phyloP scores from a whole-genome alignment of 1,140 invertebrate genomes.

The Drosophila nigrodunni region DNA sequence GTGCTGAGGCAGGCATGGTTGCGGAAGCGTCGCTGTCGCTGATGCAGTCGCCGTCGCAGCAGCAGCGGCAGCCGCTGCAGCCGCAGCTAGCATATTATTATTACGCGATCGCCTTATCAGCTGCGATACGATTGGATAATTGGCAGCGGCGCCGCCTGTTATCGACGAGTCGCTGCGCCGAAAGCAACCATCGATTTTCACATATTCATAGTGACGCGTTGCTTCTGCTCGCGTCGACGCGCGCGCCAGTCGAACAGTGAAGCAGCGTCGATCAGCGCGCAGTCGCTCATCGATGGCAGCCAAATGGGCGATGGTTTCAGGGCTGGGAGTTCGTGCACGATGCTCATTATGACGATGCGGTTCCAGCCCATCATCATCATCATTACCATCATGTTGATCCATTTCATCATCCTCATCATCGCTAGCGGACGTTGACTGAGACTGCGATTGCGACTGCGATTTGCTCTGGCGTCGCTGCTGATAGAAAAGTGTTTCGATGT shows the following conservation, averaged over 20 bases:
- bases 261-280: slow-evolving; percentile 82
- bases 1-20: slow-evolving; percentile 68
- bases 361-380: slow-evolving; percentile 10
- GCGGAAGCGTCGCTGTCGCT: slow-evolving; percentile 65
- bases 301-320: slow-evolving; percentile 77
- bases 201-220: slow-evolving; percentile 87
- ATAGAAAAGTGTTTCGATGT: slow-evolving; percentile 82
- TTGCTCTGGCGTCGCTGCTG: slow-evolving; percentile 43
- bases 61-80: slow-evolving; percentile 70
- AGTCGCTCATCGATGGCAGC: slow-evolving; percentile 76
- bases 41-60: slow-evolving; percentile 77
- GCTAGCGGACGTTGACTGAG: slow-evolving; percentile 76
- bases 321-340: slow-evolving; percentile 59
- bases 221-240: slow-evolving; percentile 88
- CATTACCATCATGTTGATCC: slow-evolving; percentile 7
- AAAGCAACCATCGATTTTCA: slow-evolving; percentile 86
- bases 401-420: slow-evolving; percentile 48
- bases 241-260: slow-evolving; percentile 86
- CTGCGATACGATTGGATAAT: slow-evolving; percentile 85
- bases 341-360: slow-evolving; percentile 11
- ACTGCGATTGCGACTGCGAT: slow-evolving; percentile 42
- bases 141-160: slow-evolving; percentile 69
- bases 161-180: slow-evolving; percentile 85
- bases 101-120: slow-evolving; percentile 85
- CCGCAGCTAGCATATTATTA: slow-evolving; percentile 69